Evolutionary conservation across 2,113 vertebrate genomes (phyloP), one percentile per base, ranked within the genome.

Genomic region (Hirundichthys speculiger): DNA sequence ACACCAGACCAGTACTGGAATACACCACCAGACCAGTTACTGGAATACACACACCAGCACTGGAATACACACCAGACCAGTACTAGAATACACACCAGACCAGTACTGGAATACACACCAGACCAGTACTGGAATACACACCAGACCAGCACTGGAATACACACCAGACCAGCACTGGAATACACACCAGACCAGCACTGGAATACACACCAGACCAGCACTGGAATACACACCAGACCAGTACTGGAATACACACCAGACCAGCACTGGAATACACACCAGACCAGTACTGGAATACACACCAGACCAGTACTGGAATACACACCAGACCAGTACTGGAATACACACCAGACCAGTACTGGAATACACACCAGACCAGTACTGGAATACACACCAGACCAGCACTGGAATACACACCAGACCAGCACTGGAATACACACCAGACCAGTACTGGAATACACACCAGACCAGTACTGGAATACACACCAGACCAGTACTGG

Each of bases 381-480:
- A 19, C 30, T 34, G 6, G 11, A 34, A 34, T 34, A 10, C 30
- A 34, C 30, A 34, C 11, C n/a, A n/a, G n/a, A n/a, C n/a, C n/a
- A 55, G 75, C 16, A 19, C 30, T 34, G 6, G 11, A 34, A 34
- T 34, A 10, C 30, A 34, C 30, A 34, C 11, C n/a, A n/a, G n/a
- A n/a, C n/a, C n/a, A 55, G 75, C 16, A 19, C 30, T 34, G 6
- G 11, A 34, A 34, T 34, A 10, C 30, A 34, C 30, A 34, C 11
- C n/a, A n/a, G n/a, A n/a, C n/a, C n/a, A n/a, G n/a, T n/a, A n/a
- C n/a, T n/a, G n/a, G n/a, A n/a, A n/a, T n/a, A n/a, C n/a, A n/a
- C n/a, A n/a, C n/a, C n/a, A n/a, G n/a, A n/a, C n/a, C n/a, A 55
- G 75, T 14, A 19, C 30, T 34, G 6, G 11, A 34, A 34, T 34